Base-by-base conservation (phyloP, 2,113 vertebrate species). In the Anhinga anhinga region DNA sequence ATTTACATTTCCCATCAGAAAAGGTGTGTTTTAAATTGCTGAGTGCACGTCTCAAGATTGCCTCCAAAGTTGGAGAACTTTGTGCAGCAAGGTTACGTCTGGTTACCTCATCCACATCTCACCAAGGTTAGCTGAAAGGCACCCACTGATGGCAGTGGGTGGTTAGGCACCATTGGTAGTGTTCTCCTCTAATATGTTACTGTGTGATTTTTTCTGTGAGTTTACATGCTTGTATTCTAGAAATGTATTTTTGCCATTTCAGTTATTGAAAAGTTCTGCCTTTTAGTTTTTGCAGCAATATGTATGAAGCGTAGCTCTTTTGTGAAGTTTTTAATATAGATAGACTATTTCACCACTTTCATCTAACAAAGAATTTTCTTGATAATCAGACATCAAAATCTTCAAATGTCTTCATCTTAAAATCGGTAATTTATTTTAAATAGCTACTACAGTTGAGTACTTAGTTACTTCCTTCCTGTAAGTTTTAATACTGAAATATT, bases 301-400 rank as follows among this genome's bases (percentile, higher is more conserved):
- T 0, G 0, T 15, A 6, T 10, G 19, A n/a, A 2, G 2, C 0
- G 0, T 15, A 55, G 56, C 3, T 66, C 40, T 90, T 62, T 42
- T 71, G 34, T 1, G 0, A 40, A 58, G 13, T 27, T 73, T 81
- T 79, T 52, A 13, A 26, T 26, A 19, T 36, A 76, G 19, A 15
- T 34, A 45, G 5, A 3, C 15, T 40, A 6, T 83, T 82, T 50
- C 18, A 38, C 26, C 23, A 22, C 22, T 70, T 72, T 15, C n/a
- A 6, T 45, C 38, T 49, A 53, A 40, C 6, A 63, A 50, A 69
- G 5, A 10, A 45, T 53, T 32, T 83, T 69, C 18, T 44, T 65
- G 4, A 44, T 73, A 47, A n/a, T 36, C 18, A 26, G 23, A 19
- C 34, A 66, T 49, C 4, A 40, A 88, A 86, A 72, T 53, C 14